Evolutionary conservation across 2,888 invertebrate species (phyloP).

Genomic region (Mesorhabditis belari): DNA sequence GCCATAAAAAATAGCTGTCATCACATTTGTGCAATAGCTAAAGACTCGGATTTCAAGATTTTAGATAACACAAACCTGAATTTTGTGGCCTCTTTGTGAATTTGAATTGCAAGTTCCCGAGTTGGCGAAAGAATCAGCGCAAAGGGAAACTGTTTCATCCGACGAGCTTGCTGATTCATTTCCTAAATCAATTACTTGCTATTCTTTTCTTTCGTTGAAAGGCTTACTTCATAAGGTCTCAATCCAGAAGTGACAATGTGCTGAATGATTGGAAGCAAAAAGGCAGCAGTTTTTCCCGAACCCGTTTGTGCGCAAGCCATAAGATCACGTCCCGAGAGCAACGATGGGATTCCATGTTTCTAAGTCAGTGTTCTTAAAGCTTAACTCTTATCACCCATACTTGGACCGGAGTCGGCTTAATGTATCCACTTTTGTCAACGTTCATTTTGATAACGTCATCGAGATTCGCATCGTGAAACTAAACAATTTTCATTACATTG

Average conservation of each 20-base stretch:
- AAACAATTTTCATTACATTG: background rate
- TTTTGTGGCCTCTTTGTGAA: constrained; percentile 36
- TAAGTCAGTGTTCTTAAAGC: constrained; percentile 58
- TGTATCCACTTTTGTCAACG: constrained; percentile 54
- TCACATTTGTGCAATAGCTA: constrained; percentile 87
- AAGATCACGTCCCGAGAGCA: constrained; percentile 68
- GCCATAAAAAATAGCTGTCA: constrained; percentile 95
- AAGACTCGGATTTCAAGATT: constrained; percentile 65
- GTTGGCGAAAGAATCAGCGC: constrained; percentile 97
- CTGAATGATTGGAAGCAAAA: constrained; percentile 92
- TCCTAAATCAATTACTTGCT: constrained; percentile 21
- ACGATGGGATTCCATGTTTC: constrained; percentile 97
- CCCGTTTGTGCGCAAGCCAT: constrained; percentile 77
- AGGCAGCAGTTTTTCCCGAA: constrained; percentile 96
- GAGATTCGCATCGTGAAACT: constrained; percentile 49
- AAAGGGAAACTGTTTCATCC: constrained; percentile 87
- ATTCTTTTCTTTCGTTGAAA: background rate
- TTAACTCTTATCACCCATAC: constrained; percentile 10
- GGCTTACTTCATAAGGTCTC: background rate
- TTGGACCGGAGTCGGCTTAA: constrained; percentile 58
- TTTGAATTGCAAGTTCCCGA: constrained; percentile 85
- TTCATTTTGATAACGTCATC: constrained; percentile 54
- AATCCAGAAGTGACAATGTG: constrained; percentile 69
- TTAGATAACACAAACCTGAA: constrained; percentile 9
- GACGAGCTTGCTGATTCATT: constrained; percentile 55